phyloP scores from a whole-genome alignment of 2,888 invertebrate genomes.

The Tetheella fluctuosa region DNA sequence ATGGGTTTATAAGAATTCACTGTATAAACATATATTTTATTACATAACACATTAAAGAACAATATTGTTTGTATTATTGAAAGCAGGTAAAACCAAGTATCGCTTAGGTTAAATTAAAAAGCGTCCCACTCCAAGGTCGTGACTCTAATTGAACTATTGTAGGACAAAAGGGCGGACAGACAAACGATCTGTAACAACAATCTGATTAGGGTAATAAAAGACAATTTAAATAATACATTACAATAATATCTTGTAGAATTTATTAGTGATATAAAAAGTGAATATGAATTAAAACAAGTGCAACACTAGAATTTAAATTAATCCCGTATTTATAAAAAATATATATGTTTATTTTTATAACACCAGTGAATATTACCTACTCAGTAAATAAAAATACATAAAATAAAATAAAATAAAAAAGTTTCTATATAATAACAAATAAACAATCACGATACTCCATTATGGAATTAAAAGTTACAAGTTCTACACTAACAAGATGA shows the following conservation, averaged over 20 bases:
- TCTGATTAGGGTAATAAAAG: constrained; percentile 2
- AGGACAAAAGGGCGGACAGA: constrained; percentile 5
- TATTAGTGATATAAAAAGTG: too few relatives aligned
- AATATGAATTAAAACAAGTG: too few relatives aligned
- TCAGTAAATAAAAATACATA: too few relatives aligned
- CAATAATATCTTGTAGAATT: neutral
- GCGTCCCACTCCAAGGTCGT: neutral
- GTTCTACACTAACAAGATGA: too few relatives aligned
- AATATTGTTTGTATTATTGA: too few relatives aligned
- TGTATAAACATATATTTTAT: too few relatives aligned
- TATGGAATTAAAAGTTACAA: neutral
- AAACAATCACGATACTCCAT: neutral
- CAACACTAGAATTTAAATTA: too few relatives aligned
- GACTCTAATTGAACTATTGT: neutral
- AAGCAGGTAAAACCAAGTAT: neutral
- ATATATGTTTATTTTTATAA: too few relatives aligned
- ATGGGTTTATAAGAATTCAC: too few relatives aligned
- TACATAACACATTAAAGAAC: too few relatives aligned
- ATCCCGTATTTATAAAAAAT: too few relatives aligned
- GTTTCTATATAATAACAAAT: neutral
- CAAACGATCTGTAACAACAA: neutral
- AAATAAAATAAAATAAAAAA: neutral
- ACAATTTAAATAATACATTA: neutral
- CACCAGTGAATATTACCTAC: too few relatives aligned
- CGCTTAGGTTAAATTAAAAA: neutral